phyloP scores from a whole-genome alignment of 2,113 vertebrate species.

The Rattus rattus region DNA sequence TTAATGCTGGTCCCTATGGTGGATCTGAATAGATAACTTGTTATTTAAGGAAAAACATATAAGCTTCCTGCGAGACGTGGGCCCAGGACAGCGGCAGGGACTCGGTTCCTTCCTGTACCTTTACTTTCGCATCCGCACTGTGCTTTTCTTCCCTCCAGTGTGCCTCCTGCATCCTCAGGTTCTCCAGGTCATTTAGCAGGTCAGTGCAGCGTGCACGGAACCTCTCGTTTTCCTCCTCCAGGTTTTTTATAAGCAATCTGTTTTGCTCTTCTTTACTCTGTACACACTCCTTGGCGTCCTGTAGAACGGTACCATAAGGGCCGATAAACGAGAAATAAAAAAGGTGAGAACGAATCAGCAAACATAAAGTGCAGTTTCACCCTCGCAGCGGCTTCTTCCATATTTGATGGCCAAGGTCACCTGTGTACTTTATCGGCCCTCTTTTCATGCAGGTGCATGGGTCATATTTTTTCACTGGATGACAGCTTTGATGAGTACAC shows the following conservation, averaged over 20 bases:
- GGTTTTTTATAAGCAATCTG: slow-evolving; percentile 90
- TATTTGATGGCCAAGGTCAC: slow-evolving; percentile 95
- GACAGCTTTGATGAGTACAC: slow-evolving; percentile 97
- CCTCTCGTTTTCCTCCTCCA: slow-evolving; percentile 92
- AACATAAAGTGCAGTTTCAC: slow-evolving; percentile 89
- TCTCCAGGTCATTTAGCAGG: slow-evolving; percentile 95
- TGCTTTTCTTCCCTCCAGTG: slow-evolving; percentile 90
- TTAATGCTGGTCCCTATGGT: slow-evolving; percentile 89
- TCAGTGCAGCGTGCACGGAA: slow-evolving; percentile 90
- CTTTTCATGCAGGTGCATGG: slow-evolving; percentile 93
- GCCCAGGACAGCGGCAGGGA: slow-evolving; percentile 78
- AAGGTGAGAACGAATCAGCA: slow-evolving; percentile 91
- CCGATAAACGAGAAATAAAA: slow-evolving; percentile 84
- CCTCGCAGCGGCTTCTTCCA: slow-evolving; percentile 88
- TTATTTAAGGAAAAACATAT: slow-evolving; percentile 89
- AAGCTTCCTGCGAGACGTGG: slow-evolving; percentile 82
- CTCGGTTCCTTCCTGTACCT: slow-evolving; percentile 86
- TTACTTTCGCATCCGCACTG: slow-evolving; percentile 89
- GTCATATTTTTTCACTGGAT: slow-evolving; percentile 94
- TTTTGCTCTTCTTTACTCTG: slow-evolving; percentile 91
- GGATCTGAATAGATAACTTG: slow-evolving; percentile 90
- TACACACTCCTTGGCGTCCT: slow-evolving; percentile 91
- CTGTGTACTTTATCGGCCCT: slow-evolving; percentile 90
- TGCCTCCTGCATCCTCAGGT: slow-evolving; percentile 90
- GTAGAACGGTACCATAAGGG: slow-evolving; percentile 87